Evolutionary conservation across 1,140 invertebrate species (phyloP), one percentile per base, ranked within the genome.

Genomic region (Cyclargus thomasi): DNA sequence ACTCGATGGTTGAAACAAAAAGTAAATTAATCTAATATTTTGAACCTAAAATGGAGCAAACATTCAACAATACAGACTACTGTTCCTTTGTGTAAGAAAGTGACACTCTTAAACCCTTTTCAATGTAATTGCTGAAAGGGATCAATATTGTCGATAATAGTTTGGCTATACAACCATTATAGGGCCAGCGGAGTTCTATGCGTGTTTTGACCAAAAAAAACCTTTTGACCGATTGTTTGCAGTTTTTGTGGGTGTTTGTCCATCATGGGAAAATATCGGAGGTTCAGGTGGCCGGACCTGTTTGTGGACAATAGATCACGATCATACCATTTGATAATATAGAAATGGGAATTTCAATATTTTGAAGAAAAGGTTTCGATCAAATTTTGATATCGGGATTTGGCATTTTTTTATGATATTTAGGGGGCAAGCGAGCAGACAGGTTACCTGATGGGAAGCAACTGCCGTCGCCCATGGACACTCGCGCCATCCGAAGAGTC

Each of bases 181-280:
- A 59, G 84, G 78, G 80, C 71, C 69, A 85, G 80, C 81, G 78
- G 81, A 81, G 76, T 74, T 81, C 77, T 75, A 74, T 79, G 75
- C 68, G 75, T 85, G 83, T 86, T 88, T 84, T 77, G 77, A 57
- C 70, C 66, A 84, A 88, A 89, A 89, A 88, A 88, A 84, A 73
- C 75, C 74, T 70, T 88, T 88, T 88, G 83, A 88, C 86, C 84
- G 82, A 88, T 86, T 90, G 88, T 88, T 88, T 90, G 84, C 84
- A 88, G 86, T 90, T 90, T 88, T 84, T 79, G 64, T 67, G 81
- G 74, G 81, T 88, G 84, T 86, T 90, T 87, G 82, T 87, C 74
- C 85, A 90, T 85, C 87, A 88, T 90, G 87, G 87, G 87, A 90
- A 88, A 90, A 90, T 90, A 86, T 90, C 71, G 70, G 67, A 82